phyloP scores from a whole-genome alignment of 2,113 vertebrate species.

The Epinephelus cyanopodus region DNA sequence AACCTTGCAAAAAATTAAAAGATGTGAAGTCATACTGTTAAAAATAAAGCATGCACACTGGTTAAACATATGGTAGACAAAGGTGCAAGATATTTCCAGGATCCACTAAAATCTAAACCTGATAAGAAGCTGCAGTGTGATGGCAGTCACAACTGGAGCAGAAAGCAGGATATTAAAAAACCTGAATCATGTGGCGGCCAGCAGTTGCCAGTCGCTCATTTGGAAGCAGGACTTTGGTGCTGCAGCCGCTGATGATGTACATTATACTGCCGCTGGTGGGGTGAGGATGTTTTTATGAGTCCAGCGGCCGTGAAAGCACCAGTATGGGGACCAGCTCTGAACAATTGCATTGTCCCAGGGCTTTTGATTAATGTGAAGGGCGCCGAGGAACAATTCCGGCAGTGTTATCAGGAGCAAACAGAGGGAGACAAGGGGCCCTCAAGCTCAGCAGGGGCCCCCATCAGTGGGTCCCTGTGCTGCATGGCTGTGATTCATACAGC shows the following conservation, averaged over 20 bases:
- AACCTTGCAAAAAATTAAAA: background rate
- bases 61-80: background rate
- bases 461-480: slow-evolving; percentile 39
- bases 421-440: slow-evolving; percentile 59
- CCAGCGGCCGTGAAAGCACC: slow-evolving; percentile 54
- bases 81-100: slow-evolving; percentile 7
- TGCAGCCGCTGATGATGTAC: slow-evolving; percentile 30
- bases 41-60: background rate
- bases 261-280: slow-evolving; percentile 28
- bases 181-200: too few relatives aligned
- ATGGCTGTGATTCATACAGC: slow-evolving; percentile 48
- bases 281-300: slow-evolving; percentile 52
- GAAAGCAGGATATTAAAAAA: slow-evolving; percentile 11
- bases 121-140: background rate
- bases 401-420: slow-evolving; percentile 81
- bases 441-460: slow-evolving; percentile 53
- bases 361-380: slow-evolving; percentile 76
- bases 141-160: slow-evolving; percentile 11
- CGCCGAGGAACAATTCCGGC: slow-evolving; percentile 73
- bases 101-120: slow-evolving; percentile 11
- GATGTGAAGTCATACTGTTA: background rate
- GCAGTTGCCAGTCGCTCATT: slow-evolving; percentile 33
- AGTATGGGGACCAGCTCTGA: slow-evolving; percentile 42
- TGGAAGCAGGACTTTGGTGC: slow-evolving; percentile 41
- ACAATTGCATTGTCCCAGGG: slow-evolving; percentile 63